Conservation (phyloP, 2,888 invertebrate genomes). For the Ornithoptera alexandrae region DNA sequence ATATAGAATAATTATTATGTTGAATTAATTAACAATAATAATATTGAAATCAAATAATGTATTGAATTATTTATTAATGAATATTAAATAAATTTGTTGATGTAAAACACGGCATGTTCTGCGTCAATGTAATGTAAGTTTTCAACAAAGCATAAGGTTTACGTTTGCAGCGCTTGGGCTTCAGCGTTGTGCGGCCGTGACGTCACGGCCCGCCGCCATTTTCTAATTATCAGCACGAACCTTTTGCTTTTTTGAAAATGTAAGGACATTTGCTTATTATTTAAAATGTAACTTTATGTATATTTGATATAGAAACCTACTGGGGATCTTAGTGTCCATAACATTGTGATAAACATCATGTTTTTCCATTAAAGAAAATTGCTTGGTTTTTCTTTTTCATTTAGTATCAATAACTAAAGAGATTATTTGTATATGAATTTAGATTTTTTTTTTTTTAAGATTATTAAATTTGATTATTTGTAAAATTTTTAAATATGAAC, state of each 20-base stretch:
- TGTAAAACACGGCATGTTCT: constrained; percentile 57
- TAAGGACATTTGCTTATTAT: constrained; percentile 56
- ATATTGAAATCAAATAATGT: not conserved
- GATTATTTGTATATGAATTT: constrained; percentile 78
- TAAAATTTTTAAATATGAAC: constrained; percentile 60
- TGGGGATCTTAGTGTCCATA: constrained; percentile 72
- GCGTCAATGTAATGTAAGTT: constrained; percentile 69
- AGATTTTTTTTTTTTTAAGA: constrained; percentile 59
- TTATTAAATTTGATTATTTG: constrained; percentile 69
- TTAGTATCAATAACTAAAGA: constrained; percentile 69
- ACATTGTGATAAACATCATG: constrained; percentile 78
- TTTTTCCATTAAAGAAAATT: constrained; percentile 72
- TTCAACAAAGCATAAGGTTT: constrained; percentile 75
- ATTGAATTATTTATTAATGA: not conserved
- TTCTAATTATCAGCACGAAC: constrained; percentile 37
- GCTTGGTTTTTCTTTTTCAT: constrained; percentile 68
- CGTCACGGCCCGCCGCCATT: not conserved
- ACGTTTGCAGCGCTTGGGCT: constrained; percentile 36
- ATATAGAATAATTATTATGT: too few species aligned
- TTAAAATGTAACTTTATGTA: constrained; percentile 74
- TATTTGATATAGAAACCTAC: constrained; percentile 73
- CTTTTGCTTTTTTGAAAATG: constrained; percentile 75
- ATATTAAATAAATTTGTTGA: constrained; percentile 16
- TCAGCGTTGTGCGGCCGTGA: constrained; percentile 7
- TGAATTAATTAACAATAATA: not conserved